These are phyloP conservation scores for Eristalinus sepulchralis DNA, from an alignment of 2,888 invertebrate species.

Conservation along the genomic window DNA sequence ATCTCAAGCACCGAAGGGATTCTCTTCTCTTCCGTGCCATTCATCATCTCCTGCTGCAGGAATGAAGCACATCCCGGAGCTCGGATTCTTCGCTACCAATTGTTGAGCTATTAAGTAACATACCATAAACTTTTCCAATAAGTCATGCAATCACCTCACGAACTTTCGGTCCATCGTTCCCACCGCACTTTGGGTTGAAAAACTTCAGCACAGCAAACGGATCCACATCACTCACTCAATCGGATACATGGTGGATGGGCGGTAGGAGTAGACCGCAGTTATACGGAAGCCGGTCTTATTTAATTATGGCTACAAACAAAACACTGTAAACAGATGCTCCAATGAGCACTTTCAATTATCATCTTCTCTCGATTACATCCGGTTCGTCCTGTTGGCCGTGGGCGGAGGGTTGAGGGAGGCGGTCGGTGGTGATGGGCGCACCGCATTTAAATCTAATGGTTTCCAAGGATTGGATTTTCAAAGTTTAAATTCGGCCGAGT, in stretches of 20 bases:
- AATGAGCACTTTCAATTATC: conserved; percentile 43
- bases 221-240: neutral
- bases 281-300: conserved; percentile 7
- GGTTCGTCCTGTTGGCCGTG: neutral
- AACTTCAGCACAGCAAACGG: neutral
- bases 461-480: conserved; percentile 33
- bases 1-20: neutral
- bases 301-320: conserved; percentile 46
- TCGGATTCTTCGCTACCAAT: conserved; percentile 38
- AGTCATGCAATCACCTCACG: conserved; percentile 52
- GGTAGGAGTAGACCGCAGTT: neutral
- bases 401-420: neutral
- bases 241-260: neutral
- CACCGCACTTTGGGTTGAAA: neutral
- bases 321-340: conserved; percentile 37
- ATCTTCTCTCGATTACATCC: conserved; percentile 34
- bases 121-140: conserved; percentile 64
- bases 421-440: neutral
- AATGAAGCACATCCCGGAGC: conserved; percentile 26
- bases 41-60: conserved; percentile 33
- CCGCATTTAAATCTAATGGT: conserved; percentile 40
- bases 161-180: conserved; percentile 44
- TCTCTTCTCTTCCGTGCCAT: neutral
- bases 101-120: conserved; percentile 53
- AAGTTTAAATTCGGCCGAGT: neutral